Conservation (phyloP, 2,888 invertebrate genomes). For the Drosophila rellima region DNA sequence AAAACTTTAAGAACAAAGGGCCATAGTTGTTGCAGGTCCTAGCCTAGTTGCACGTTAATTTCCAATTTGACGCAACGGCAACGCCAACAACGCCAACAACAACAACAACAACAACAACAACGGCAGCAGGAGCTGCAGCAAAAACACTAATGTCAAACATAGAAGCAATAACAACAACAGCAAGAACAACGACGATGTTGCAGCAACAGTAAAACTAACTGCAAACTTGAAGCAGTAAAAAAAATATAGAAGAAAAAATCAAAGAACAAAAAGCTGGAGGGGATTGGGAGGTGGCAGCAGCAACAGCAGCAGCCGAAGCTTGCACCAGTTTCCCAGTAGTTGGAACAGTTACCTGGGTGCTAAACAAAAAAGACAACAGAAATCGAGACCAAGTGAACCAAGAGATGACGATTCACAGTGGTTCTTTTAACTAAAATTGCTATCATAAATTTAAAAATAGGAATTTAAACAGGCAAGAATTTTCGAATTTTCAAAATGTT, state of each 20-base stretch:
- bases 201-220: slow-evolving; percentile 75
- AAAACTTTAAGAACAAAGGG: slow-evolving; percentile 79
- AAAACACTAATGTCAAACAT: slow-evolving; percentile 72
- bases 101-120: slow-evolving; percentile 42
- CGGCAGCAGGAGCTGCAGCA: slow-evolving; percentile 25
- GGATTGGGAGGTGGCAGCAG: neutral
- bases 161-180: slow-evolving; percentile 47
- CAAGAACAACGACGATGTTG: slow-evolving; percentile 37
- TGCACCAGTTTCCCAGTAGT: slow-evolving; percentile 77
- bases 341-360: slow-evolving; percentile 77
- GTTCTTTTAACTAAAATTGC: neutral
- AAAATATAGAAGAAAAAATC: slow-evolving; percentile 27
- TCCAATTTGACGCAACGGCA: slow-evolving; percentile 73
- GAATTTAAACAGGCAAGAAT: neutral
- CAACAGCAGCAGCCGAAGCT: slow-evolving; percentile 41
- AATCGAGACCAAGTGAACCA: slow-evolving; percentile 37
- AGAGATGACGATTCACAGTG: slow-evolving; percentile 15
- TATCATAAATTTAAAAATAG: neutral
- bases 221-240: slow-evolving; percentile 70
- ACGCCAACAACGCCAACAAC: slow-evolving; percentile 22
- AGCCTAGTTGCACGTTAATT: slow-evolving; percentile 77
- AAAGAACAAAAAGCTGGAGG: slow-evolving; percentile 46
- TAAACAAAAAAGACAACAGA: slow-evolving; percentile 63
- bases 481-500: neutral
- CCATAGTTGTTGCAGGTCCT: slow-evolving; percentile 53